These are phyloP conservation scores for Pithys albifrons DNA, from an alignment of 2,113 vertebrate genomes.

Conservation along the genomic window DNA sequence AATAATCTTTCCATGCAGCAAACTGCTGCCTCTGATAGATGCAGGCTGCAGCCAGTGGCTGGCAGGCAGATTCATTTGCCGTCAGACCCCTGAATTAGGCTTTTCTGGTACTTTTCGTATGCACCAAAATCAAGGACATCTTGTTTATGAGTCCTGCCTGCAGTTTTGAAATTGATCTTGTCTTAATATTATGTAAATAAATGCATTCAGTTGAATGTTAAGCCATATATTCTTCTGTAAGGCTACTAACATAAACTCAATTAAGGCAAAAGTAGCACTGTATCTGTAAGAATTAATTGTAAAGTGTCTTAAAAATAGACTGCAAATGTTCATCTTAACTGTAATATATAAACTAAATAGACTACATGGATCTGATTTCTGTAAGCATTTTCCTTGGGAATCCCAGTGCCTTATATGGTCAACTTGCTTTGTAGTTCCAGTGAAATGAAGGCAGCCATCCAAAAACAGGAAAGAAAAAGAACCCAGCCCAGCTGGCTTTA, in stretches of 20 bases:
- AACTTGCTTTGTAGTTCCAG: slow-evolving; percentile 79
- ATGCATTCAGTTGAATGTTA: background rate
- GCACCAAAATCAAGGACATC: background rate
- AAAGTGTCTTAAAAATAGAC: background rate
- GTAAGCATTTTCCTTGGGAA: slow-evolving; percentile 85
- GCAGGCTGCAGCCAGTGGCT: background rate
- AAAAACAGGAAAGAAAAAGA: slow-evolving; percentile 59
- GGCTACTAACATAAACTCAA: background rate
- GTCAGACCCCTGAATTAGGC: background rate
- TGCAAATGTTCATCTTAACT: background rate
- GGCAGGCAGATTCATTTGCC: background rate
- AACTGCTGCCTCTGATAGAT: slow-evolving; percentile 45
- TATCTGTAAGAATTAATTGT: background rate
- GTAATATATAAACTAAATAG: slow-evolving; percentile 58
- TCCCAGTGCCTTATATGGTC: slow-evolving; percentile 94
- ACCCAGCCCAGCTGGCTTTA: slow-evolving; percentile 72
- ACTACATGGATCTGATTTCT: slow-evolving; percentile 63
- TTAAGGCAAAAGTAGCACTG: background rate
- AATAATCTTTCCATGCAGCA: slow-evolving; percentile 62
- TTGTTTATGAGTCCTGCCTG: background rate
- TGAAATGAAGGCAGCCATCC: slow-evolving; percentile 79
- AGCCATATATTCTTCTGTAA: background rate
- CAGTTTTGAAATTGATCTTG: background rate
- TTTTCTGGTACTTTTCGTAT: slow-evolving; percentile 19
- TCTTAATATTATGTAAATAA: background rate